Base-by-base conservation (phyloP, 2,113 vertebrate genomes). In the Gnathonemus echidnorhynchus region DNA sequence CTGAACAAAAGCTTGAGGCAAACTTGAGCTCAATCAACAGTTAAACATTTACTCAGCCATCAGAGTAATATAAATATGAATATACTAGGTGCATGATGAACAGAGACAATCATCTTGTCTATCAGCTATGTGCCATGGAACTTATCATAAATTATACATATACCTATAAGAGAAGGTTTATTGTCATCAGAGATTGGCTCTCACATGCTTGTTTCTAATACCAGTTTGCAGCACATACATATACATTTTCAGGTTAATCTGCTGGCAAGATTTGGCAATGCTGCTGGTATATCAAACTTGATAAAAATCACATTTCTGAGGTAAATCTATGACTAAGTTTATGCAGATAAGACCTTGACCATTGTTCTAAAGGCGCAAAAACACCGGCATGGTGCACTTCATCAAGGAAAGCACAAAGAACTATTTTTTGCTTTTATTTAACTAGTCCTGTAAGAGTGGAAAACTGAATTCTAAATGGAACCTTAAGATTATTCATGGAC, bases 11-110 rank as follows among this genome's bases (percentile, higher is more conserved):
- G 46, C 85, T 27, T 27, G 46, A 49, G n/a, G 45, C 48, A 86
- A 48, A 49, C 9, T 24, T 86, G n/a, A 86, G 48, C 85, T 86
- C 85, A 86, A 35, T 86, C 85, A 86, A 15, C 45, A 31, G 48
- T 86, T 86, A 52, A 86, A 86, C 85, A 86, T 52, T 86, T 86
- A 86, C 85, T 86, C n/a, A 86, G 84, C 10, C n/a, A 9, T 49
- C 84, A 49, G 8, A 24, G 46, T 48, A 45, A 27, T 45, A n/a
- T 46, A 24, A 27, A 49, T 48, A 49, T 21, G 84, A 50, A n/a
- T 48, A 27, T 49, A 48, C 42, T 46, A 3, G 2, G 84, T 48
- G 42, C 8, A 48, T 10, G 3, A 24, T 46, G 84, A 50, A 86
- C 46, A 86, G 84, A 86, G 46, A 86, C 46, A 49, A 50, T 86